Base-by-base conservation (phyloP, 2,113 vertebrate genomes). In the Pluvialis apricaria region DNA sequence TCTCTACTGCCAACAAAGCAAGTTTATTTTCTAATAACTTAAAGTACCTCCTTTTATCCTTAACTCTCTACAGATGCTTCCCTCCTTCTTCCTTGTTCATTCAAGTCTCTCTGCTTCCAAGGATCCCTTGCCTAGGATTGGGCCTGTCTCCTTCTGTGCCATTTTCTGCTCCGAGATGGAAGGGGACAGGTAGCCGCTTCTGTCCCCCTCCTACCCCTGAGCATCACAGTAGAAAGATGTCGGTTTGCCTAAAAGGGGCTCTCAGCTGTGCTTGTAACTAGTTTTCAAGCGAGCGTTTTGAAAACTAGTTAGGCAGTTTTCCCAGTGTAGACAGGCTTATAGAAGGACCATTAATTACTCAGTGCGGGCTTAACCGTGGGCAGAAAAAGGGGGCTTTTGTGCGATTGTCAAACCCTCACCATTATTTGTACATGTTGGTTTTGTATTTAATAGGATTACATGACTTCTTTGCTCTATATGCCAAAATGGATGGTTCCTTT, bases 401-500 rank as follows among this genome's bases (percentile, higher is more conserved):
- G 87, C 3, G 0, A 96, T 90, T 97, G 96, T 96, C 96, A 68
- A 44, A 82, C 88, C 89, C 58, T 97, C 85, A 42, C 97, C 95
- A 85, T 97, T 97, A 97, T 97, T 98, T 96, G 97, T 97, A 97
- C 95, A 93, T 97, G 97, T 96, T 97, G 90, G 97, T 94, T 97
- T 95, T 96, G 94, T 92, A 86, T 92, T 88, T 94, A 97, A 97
- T 97, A 90, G 96, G 96, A 97, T 97, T 96, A 98, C 97, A 88
- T 76, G 96, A 93, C 96, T 96, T 96, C 97, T 98, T 97, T 97
- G 94, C 96, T 94, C 82, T 97, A 95, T 93, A 94, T 91, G 95
- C 90, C 88, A 96, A 96, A 98, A 98, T 96, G 96, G 97, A 97
- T 96, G 97, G 97, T 93, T 98, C 94, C 88, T 97, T 97, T 98